Percentiles rank a stretch among this genome's conserved stretches.
Evolutionary conservation across 2,797 vertebrate genomes (phyloP).

Genomic region (Argentina silus): DNA sequence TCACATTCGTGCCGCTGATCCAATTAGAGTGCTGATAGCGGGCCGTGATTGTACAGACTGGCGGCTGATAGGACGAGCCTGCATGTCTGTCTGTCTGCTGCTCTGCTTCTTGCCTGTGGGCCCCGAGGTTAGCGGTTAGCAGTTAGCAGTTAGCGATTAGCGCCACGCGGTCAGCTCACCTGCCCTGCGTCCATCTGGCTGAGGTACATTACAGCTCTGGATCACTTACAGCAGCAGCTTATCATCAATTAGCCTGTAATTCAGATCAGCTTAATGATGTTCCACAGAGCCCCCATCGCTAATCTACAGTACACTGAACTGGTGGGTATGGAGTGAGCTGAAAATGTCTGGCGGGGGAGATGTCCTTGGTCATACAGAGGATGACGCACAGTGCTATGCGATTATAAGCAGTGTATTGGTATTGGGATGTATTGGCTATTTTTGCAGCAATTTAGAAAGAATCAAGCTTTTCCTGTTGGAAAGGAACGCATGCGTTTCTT

Average conservation of each 20-base stretch:
- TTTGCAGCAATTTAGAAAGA: neutral
- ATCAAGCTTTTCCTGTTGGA: neutral
- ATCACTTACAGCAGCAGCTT: conserved; percentile 76
- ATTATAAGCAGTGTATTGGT: neutral
- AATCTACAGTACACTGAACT: neutral
- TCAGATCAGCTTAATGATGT: conserved; percentile 74
- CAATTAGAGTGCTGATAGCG: conserved; percentile 81
- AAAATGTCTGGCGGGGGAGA: neutral
- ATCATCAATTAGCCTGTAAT: conserved; percentile 77
- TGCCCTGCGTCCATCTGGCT: neutral
- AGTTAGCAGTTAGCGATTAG: neutral
- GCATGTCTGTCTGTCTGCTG: conserved; percentile 70
- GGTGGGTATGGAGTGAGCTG: neutral
- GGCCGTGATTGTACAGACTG: conserved; percentile 73
- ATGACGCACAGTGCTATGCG: neutral
- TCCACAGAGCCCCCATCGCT: conserved; percentile 60
- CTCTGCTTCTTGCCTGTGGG: neutral
- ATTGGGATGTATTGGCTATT: neutral
- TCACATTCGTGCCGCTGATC: conserved; percentile 85
- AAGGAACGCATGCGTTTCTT: neutral
- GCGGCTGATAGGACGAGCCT: conserved; percentile 79
- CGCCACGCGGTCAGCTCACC: conserved; percentile 8
- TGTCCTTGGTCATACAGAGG: neutral
- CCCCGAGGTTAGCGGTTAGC: neutral
- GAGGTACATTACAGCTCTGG: conserved; percentile 36